phyloP scores from a whole-genome alignment of 2,888 invertebrate genomes.

The Glyphotaelius pellucidus region DNA sequence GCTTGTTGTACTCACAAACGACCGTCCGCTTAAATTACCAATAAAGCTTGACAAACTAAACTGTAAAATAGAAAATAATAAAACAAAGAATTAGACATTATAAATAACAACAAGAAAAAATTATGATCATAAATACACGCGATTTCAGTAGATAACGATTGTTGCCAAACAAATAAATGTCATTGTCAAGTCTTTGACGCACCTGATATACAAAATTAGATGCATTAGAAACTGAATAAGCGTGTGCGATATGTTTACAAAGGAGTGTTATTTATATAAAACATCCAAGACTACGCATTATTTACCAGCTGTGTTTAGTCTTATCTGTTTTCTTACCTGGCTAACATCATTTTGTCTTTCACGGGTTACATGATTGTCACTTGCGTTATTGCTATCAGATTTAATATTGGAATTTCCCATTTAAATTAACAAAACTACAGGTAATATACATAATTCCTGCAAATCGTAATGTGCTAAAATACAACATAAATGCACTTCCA shows the following conservation, averaged over 20 bases:
- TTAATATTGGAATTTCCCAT: constrained; percentile 57
- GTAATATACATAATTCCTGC: constrained; percentile 41
- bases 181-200: constrained; percentile 1
- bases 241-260: neutral
- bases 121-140: neutral
- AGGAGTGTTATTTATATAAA: constrained; percentile 29
- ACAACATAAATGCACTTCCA: constrained; percentile 50
- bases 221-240: neutral
- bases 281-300: constrained; percentile 48
- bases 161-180: constrained; percentile 45
- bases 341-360: constrained; percentile 58
- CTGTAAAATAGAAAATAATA: constrained; percentile 71
- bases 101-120: neutral
- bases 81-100: neutral
- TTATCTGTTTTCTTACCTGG: constrained; percentile 52
- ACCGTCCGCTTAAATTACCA: constrained; percentile 80
- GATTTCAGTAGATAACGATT: constrained; percentile 21
- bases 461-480: constrained; percentile 13
- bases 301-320: constrained; percentile 58
- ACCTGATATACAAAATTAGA: constrained; percentile 17
- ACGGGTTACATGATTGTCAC: constrained; percentile 57
- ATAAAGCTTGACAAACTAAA: constrained; percentile 79
- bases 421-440: constrained; percentile 36
- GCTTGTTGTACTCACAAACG: constrained; percentile 79
- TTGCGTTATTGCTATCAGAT: constrained; percentile 13